Base-by-base conservation (phyloP, 2,797 vertebrate genomes). In the Intellagama lesueurii region DNA sequence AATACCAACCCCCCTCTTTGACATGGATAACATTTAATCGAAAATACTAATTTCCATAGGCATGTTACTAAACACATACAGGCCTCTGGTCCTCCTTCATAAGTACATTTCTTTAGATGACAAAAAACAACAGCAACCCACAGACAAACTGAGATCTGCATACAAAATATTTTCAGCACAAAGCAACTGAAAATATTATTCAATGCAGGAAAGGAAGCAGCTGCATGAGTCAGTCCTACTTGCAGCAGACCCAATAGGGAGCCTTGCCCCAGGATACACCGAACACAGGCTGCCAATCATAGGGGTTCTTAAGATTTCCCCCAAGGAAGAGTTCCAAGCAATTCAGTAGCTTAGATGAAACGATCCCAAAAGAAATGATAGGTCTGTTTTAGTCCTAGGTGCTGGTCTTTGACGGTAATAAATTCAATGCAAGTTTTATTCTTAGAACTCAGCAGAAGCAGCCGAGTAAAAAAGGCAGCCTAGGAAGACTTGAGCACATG, bases 171-270 rank as follows among this genome's bases (percentile, higher is more conserved):
- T 60, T 22, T 52, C 16, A 26, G 52, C 44, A 40, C 72, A 73
- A 73, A 26, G 40, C 35, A 44, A 16, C 12, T 64, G 14, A 12
- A 35, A 89, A 89, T 47, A 1, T 1, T 60, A 44, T 73, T 35
- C n/a, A 35, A 9, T 4, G 60, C 44, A 28, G 64, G 14, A 72
- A 30, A 32, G 88, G 40, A 73, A 75, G 6, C n/a, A 66, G 83
- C 22, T 81, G 52, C 35, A 66, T 73, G 66, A 80, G 66, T 79
- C 82, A 89, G 64, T 70, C 75, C 47, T 47, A 85, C 49, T 64
- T 2, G 68, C 88, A 75, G 68, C 5, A 44, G 73, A 64, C 32
- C 76, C 73, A 83, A 70, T 14, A 72, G 26, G 76, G 66, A 85
- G 12, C 12, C 26, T 35, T 49, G 26, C 49, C 1, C 56, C 4